phyloP scores from a whole-genome alignment of 2,888 invertebrate genomes.

The Lasius platythorax region DNA sequence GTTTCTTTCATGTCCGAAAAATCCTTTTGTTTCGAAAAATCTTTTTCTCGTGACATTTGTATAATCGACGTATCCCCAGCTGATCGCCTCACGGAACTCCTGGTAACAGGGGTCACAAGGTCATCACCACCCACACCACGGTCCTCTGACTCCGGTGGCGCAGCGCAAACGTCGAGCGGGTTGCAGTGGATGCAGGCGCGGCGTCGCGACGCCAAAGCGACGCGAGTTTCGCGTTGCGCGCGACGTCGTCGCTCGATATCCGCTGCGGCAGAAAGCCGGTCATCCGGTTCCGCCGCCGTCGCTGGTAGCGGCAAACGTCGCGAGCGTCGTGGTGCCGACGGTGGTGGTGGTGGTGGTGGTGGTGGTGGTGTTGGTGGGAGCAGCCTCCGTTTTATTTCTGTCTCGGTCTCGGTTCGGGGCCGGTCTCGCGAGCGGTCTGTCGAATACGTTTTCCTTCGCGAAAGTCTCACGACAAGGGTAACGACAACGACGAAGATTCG shows the following conservation, averaged over 20 bases:
- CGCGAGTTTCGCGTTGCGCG: conserved; percentile 59
- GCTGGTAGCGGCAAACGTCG: conserved; percentile 56
- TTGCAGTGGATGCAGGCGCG: conserved; percentile 61
- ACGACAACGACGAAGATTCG: not conserved
- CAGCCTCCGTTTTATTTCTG: conserved; percentile 83
- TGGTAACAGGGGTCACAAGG: not conserved
- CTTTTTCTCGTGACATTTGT: not conserved
- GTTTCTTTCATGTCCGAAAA: not conserved
- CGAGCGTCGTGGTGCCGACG: conserved; percentile 32
- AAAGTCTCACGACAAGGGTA: not conserved
- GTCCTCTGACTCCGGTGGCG: conserved; percentile 47
- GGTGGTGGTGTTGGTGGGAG: conserved; percentile 78
- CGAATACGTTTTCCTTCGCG: conserved; percentile 25
- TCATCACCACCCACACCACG: conserved; percentile 21
- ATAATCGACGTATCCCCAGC: not conserved
- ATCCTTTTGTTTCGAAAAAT: not conserved
- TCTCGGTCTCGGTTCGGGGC: conserved; percentile 69
- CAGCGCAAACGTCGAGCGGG: conserved; percentile 61
- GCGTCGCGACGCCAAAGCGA: conserved; percentile 70
- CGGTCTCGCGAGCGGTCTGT: conserved; percentile 17
- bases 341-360: conserved; percentile 59
- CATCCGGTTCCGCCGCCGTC: conserved; percentile 56
- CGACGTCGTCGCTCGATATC: conserved; percentile 74
- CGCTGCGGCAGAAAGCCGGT: conserved; percentile 76
- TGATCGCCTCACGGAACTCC: not conserved